Evolutionary conservation across 2,888 invertebrate genomes (phyloP), one percentile per base, ranked within the genome.

Genomic region (Horisme vitalbata): DNA sequence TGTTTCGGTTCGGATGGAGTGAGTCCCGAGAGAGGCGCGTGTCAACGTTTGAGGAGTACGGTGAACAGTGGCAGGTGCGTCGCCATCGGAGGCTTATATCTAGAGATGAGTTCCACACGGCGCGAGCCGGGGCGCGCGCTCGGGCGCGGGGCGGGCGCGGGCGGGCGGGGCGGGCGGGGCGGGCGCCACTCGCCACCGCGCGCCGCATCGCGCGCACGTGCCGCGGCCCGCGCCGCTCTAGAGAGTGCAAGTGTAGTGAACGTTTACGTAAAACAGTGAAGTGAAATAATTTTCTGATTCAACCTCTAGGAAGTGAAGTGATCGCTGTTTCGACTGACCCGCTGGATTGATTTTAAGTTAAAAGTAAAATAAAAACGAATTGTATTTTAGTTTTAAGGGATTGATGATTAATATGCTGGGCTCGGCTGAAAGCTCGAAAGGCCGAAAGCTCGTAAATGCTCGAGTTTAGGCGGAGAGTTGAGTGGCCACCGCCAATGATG

Each of bases 51-150:
- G 48, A 44, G 43, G 39, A 38, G 13, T 45, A 24, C 31, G 11
- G 45, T 45, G 54, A 52, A 45, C 43, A 55, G 52, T 46, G 53
- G 36, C 45, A 36, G 54, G 44, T 55, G 53, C n/a, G 24, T 37
- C 38, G 43, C n/a, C n/a, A 12, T n/a, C 23, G 21, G 41, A 32
- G 48, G 31, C 41, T 56, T 48, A 39, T 47, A 46, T 37, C n/a
- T 13, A 4, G 4, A 10, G 9, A 10, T 5, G 8, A 8, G 0
- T 1, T 7, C 18, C 18, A 7, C 30, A 23, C 41, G 39, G 23
- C 7, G 5, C 30, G 20, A 6, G 33, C 3, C n/a, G n/a, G n/a
- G n/a, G n/a, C n/a, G n/a, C n/a, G n/a, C n/a, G n/a, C n/a, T n/a
- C n/a, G 18, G 18, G 18, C 6, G 18, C 1, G 15, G 5, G 10